A percentile compares a stretch with the other conserved stretches of the same genome.
Evolutionary conservation across 2,888 invertebrate genomes (phyloP).

Genomic region (Pollenia griseotomentosa): DNA sequence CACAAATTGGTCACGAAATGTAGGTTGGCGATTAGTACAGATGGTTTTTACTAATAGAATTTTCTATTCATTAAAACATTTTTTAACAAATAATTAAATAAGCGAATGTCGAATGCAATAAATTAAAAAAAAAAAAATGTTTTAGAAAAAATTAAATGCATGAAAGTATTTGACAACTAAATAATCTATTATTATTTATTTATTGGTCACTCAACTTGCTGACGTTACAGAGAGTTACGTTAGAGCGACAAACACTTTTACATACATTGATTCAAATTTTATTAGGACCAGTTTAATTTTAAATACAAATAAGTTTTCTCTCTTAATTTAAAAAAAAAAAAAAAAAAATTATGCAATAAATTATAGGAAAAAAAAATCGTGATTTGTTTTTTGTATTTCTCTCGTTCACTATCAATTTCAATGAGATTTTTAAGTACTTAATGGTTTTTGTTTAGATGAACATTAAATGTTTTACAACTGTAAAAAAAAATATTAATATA

Average conservation of each 20-base stretch:
- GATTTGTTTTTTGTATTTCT: constrained; percentile 27
- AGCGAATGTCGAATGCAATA: constrained; percentile 23
- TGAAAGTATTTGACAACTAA: constrained; percentile 36
- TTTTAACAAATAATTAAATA: constrained; percentile 7
- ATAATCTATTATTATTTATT: constrained; percentile 29
- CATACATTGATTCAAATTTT: not conserved
- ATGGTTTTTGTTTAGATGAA: constrained; percentile 37
- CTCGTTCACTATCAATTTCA: not conserved
- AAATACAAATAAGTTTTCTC: too few species aligned
- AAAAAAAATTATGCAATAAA: constrained; percentile 60
- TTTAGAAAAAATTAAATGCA: constrained; percentile 2
- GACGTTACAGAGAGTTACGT: constrained; percentile 2
- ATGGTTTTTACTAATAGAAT: constrained; percentile 17
- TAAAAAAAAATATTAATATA: not conserved
- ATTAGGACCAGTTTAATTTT: too few species aligned
- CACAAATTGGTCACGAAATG: not conserved
- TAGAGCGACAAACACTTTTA: not conserved
- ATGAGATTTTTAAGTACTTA: constrained; percentile 12
- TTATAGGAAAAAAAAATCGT: constrained; percentile 51
- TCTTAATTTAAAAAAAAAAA: too few species aligned
- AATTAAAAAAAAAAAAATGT: constrained; percentile 38
- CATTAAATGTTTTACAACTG: constrained; percentile 41
- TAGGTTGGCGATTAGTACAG: constrained; percentile 15
- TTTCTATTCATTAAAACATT: constrained; percentile 38
- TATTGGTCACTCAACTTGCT: constrained; percentile 60